Conservation (phyloP, 2,797 vertebrate species). For the Aplochiton taeniatus region DNA sequence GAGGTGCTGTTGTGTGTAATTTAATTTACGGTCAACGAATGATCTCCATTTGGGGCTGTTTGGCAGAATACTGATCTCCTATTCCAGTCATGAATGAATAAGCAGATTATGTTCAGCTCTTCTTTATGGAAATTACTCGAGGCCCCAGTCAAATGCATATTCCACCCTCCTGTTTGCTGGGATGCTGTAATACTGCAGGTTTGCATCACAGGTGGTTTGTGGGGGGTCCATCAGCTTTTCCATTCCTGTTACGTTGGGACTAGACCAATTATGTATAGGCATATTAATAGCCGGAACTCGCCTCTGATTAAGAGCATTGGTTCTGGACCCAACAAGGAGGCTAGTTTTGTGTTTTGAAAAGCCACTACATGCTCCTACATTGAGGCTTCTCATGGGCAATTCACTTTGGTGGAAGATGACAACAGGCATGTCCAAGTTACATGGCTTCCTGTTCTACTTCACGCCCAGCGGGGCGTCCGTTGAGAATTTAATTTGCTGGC, state of each 20-base stretch:
- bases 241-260: too few species aligned
- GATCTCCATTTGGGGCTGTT: constrained; percentile 26
- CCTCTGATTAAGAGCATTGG: too few species aligned
- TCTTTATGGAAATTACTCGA: constrained; percentile 13
- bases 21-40: constrained; percentile 16
- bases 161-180: neutral
- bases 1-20: constrained; percentile 20
- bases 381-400: neutral
- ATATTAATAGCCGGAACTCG: too few species aligned
- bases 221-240: too few species aligned
- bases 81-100: constrained; percentile 23
- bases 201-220: constrained; percentile 2
- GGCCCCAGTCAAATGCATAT: constrained; percentile 1
- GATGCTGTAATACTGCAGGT: neutral
- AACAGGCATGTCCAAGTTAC: constrained; percentile 14
- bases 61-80: constrained; percentile 24
- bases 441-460: neutral
- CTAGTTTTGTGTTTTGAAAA: neutral
- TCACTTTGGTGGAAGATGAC: constrained; percentile 18
- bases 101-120: constrained; percentile 12
- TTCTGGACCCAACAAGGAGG: too few species aligned
- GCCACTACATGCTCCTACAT: neutral
- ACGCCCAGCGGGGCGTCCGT: neutral
- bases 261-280: too few species aligned
- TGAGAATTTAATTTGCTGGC: constrained; percentile 21